Percentiles rank a stretch among this genome's conserved stretches.
These are phyloP conservation scores for Trissolcus japonicus DNA, from an alignment of 2,888 invertebrate species.

Conservation along the genomic window DNA sequence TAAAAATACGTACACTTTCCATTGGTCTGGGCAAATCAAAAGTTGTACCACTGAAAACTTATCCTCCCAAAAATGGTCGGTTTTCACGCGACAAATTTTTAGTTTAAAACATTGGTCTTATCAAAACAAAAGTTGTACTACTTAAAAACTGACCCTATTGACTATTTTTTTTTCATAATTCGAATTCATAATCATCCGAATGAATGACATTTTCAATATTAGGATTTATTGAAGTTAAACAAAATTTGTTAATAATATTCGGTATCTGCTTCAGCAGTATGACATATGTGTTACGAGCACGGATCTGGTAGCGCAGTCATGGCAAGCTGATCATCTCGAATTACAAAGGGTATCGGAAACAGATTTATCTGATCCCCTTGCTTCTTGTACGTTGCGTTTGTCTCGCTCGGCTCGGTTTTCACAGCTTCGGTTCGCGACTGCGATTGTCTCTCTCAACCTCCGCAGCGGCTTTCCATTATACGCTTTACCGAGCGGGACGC, in stretches of 20 bases:
- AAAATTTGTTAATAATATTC: background rate
- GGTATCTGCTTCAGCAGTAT: conserved; percentile 16
- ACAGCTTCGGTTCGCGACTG: conserved; percentile 11
- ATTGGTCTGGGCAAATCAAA: too few relatives aligned
- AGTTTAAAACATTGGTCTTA: too few relatives aligned
- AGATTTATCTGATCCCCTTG: conserved; percentile 54
- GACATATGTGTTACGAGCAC: conserved; percentile 54
- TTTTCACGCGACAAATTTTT: too few relatives aligned
- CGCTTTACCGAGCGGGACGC: conserved; percentile 55
- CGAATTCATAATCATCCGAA: too few relatives aligned
- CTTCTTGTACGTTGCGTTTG: conserved; percentile 34
- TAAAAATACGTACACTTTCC: too few relatives aligned
- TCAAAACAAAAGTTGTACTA: too few relatives aligned
- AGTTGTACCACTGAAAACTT: too few relatives aligned
- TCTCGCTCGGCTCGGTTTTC: conserved; percentile 23
- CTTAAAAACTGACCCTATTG: background rate
- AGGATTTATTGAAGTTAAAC: too few relatives aligned
- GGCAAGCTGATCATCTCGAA: conserved; percentile 75
- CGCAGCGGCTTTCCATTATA: conserved; percentile 57
- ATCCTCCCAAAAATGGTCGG: too few relatives aligned
- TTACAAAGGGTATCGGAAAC: conserved; percentile 74
- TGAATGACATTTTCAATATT: too few relatives aligned
- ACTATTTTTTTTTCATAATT: background rate
- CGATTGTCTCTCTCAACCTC: conserved; percentile 39
- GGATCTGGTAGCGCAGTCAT: conserved; percentile 52